Percentiles rank a stretch among this genome's conserved stretches.
Conservation (phyloP, 2,113 vertebrate genomes). For the Oncorhynchus masou region DNA sequence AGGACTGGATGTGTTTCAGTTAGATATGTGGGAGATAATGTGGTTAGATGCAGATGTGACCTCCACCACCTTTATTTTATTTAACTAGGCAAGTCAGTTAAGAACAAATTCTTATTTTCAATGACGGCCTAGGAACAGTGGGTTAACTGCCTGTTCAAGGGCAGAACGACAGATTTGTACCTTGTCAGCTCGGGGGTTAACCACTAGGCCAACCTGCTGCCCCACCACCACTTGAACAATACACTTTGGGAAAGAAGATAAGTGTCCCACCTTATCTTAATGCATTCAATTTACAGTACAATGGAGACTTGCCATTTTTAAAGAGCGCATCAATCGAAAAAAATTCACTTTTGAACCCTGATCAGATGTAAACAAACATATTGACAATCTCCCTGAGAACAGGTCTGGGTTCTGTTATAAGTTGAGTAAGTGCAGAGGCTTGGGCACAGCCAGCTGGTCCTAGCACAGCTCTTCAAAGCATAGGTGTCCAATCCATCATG, state of each 20-base stretch:
- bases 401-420: background rate
- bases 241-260: constrained; percentile 39
- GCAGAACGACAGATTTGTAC: too few species aligned
- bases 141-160: too few species aligned
- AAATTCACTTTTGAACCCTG: background rate
- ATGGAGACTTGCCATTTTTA: constrained; percentile 33
- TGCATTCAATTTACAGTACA: constrained; percentile 23
- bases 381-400: background rate
- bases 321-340: background rate
- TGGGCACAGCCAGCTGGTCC: background rate
- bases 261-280: constrained; percentile 61
- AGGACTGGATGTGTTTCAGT: background rate
- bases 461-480: background rate
- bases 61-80: constrained; percentile 23
- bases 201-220: too few species aligned
- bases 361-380: constrained; percentile 10
- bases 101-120: too few species aligned
- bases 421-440: background rate
- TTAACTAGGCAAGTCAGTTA: too few species aligned
- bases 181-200: too few species aligned
- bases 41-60: constrained; percentile 29
- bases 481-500: background rate
- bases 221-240: constrained; percentile 18
- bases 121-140: too few species aligned
- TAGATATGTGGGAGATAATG: constrained; percentile 23